A percentile compares a stretch with the other conserved stretches of the same genome.
These are phyloP conservation scores for Orestias chungarensis DNA, from an alignment of 2,797 vertebrate genomes.

Conservation along the genomic window DNA sequence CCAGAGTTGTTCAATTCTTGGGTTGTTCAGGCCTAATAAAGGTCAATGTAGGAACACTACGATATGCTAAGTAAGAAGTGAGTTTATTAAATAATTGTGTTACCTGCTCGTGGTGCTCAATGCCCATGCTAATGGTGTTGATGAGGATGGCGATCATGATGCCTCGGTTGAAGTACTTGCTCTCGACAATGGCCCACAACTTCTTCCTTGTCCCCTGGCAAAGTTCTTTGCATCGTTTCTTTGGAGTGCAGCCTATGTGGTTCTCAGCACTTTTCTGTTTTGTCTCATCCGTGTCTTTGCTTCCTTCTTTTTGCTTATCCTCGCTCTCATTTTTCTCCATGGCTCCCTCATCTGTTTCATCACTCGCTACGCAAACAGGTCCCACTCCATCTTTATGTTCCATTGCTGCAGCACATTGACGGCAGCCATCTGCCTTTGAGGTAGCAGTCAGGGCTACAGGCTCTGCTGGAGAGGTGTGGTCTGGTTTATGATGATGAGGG, in stretches of 20 bases:
- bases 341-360: conserved; percentile 57
- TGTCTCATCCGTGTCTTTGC: conserved; percentile 47
- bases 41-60: not conserved
- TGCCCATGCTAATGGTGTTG: conserved; percentile 98
- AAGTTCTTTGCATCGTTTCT: conserved; percentile 65
- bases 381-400: conserved; percentile 50
- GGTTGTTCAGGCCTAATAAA: not conserved
- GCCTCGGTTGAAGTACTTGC: conserved; percentile 97
- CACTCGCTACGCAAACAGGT: conserved; percentile 34
- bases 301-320: conserved; percentile 10
- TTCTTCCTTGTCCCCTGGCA: conserved; percentile 75
- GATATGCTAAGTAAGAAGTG: not conserved
- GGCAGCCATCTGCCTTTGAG: conserved; percentile 79
- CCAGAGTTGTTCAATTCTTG: not conserved
- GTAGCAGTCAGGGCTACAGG: conserved; percentile 77
- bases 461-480: conserved; percentile 70
- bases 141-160: conserved; percentile 98
- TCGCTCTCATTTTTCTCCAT: conserved; percentile 60
- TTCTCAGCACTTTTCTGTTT: not conserved
- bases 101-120: conserved; percentile 96
- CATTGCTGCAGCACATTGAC: conserved; percentile 73
- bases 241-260: conserved; percentile 39
- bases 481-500: conserved; percentile 78
- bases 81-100: not conserved
- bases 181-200: conserved; percentile 92